Base-by-base conservation (phyloP, 2,888 invertebrate genomes). In the Orchestes rusci region DNA sequence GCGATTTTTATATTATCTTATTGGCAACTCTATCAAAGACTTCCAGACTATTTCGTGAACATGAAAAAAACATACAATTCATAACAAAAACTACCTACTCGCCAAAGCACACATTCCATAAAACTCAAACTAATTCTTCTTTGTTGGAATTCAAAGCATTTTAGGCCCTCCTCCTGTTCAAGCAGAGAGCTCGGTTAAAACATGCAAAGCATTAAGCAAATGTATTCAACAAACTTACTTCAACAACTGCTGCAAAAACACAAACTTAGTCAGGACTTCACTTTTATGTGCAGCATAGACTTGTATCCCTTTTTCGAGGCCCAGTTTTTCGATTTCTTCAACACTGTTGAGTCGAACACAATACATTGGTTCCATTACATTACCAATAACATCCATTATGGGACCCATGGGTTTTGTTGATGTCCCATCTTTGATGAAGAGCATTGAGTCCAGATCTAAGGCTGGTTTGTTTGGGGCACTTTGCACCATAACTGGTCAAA, bases 351-450 rank as follows among this genome's bases (percentile, higher is more conserved):
- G 48, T 2, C 94, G 75, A n/a, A 96, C 78, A 54, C 87, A 84
- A 67, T 96, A 96, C 54, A 85, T 75, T 0, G 96, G 95, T 56
- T 83, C 79, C 0, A 75, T 73, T 0, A 95, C 87, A 66, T 75
- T 86, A 10, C 96, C 95, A 63, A 95, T 82, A 0, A 94, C 90
- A 72, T 96, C 96, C 67, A 89, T 92, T 36, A 95, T 80, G 64
- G 81, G 78, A 4, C 88, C 88, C 3, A 91, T 68, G 7, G 85
- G 75, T 54, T 77, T 76, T 17, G 30, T 39, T 30, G n/a, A n/a
- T n/a, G n/a, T n/a, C n/a, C 52, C 45, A 31, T 56, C 52, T 16
- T 45, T 39, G 46, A 90, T 63, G 65, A 96, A 96, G 40, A 96
- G 69, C 10, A 94, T 77, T 1, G 89, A 87, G 51, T 93, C 94